Evolutionary conservation across 2,888 invertebrate genomes (phyloP), one percentile per base, ranked within the genome.

Genomic region (Oscheius sp.): DNA sequence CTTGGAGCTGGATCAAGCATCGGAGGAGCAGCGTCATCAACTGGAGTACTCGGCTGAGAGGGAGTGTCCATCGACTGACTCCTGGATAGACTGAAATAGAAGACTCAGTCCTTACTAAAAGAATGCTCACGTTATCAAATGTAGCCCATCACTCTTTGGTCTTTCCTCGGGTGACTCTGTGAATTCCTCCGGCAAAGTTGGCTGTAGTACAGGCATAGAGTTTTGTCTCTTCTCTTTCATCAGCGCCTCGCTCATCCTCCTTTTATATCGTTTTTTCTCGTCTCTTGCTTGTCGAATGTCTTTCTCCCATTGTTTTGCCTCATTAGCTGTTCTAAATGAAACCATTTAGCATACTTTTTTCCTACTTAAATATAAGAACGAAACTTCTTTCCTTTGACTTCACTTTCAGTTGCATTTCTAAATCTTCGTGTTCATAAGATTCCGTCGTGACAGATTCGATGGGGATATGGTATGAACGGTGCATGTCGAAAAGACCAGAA

Each of bases 381-480:
- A 70, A 71, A 56, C 74, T 74, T 24, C 71, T 70, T 14, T 67
- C 67, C 22, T 72, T 72, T 50, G 74, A 74, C 45, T 62, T 61
- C 8, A 77, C 59, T 26, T 49, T 30, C 50, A 75, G 17, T 49
- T 56, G 71, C 9, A 24, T 32, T 20, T 68, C 50, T 33, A 68
- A 68, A 44, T 75, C 75, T 24, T 75, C 75, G 33, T 71, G 68
- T n/a, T 73, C 68, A 44, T 38, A 61, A 26, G 28, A 41, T 8
- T 71, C 68, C 8, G 73, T 56, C 41, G 72, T 65, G 30, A 80
- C 71, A 22, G 72, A 54, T 12, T 80, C 81, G 50, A 82, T 68
- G 3, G 80, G 77, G 22, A 83, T 76, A n/a, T 70, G 65, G 68
- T 82, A 82, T 41, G 76, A 74, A 17, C 73, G 57, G 4, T 59